phyloP scores from a whole-genome alignment of 92 coral and sea anemone genomes.

The Parazoanthus swiftii region DNA sequence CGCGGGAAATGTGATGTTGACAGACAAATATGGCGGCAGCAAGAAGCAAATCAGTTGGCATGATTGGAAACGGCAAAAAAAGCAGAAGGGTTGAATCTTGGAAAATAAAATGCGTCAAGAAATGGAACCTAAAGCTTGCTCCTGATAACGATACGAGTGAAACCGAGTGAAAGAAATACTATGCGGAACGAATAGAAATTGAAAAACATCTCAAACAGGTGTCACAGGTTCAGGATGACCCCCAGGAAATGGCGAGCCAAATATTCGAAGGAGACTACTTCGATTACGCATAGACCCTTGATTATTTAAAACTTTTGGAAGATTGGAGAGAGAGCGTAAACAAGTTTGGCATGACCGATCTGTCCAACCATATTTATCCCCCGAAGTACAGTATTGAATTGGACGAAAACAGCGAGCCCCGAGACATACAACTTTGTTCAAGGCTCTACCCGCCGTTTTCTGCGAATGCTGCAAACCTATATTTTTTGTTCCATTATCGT shows the following conservation, averaged over 20 bases:
- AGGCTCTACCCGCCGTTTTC: constrained; percentile 2
- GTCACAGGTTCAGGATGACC: background rate
- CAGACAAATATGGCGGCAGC: background rate
- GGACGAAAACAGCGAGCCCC: constrained; percentile 5
- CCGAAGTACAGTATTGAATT: constrained; percentile 8
- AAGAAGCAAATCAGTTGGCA: background rate
- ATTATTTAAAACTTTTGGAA: background rate
- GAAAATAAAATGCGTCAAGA: background rate
- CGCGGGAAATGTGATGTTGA: no score
- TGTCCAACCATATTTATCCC: constrained; percentile 6
- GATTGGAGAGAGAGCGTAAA: constrained; percentile 9
- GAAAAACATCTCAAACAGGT: background rate
- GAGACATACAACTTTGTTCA: constrained; percentile 5
- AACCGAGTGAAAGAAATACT: constrained; percentile 12
- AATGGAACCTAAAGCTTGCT: background rate
- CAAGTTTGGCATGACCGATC: background rate
- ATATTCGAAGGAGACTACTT: background rate
- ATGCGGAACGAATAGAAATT: background rate
- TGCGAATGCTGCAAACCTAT: background rate
- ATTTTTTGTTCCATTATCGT: constrained; percentile 6
- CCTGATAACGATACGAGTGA: background rate
- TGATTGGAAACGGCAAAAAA: background rate
- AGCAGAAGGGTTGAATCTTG: background rate
- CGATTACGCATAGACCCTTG: background rate
- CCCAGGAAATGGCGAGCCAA: background rate